Evolutionary conservation across 1,140 invertebrate species (phyloP), one percentile per base, ranked within the genome.

Genomic region (Lepidostoma basale): DNA sequence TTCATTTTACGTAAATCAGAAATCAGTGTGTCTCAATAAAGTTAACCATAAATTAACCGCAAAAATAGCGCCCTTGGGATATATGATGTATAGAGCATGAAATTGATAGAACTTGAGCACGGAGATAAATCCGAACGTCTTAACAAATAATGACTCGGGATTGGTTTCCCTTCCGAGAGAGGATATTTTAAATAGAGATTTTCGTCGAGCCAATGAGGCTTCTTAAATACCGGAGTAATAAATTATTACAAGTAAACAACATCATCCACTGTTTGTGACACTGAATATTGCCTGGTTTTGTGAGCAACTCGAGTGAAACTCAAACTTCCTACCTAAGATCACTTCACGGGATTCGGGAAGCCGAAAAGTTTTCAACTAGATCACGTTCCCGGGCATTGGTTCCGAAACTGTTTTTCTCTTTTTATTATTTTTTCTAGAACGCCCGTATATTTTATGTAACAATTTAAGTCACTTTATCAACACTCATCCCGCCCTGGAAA

Each of bases 321-420:
- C 45, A 23, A 20, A 49, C 8, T 18, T 49, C n/a, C 45, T n/a
- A 23, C 18, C 18, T 22, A 22, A 9, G 44, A 47, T 23, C 22
- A 22, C 45, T 49, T 49, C 45, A 49, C 45, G n/a, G n/a, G n/a
- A n/a, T 49, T 49, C 45, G 22, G 14, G 23, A 49, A 49, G 25
- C 45, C 45, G 23, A 49, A n/a, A 49, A 49, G 18, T 49, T 49
- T 23, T 23, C n/a, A 12, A 49, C 18, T 49, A 49, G 45, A 49
- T 49, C 45, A 49, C 45, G 45, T 49, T 26, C 1, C 5, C 14
- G 9, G 5, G 5, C 33, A n/a, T 36, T 36, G 5, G 33, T 6
- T n/a, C 14, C 10, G 33, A 36, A 49, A 49, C 12, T 23, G 18
- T 49, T 49, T 49, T 23, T 23, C 22, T 23, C 10, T 23, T 49